Evolutionary conservation across 2,113 vertebrate genomes (phyloP).

Genomic region (Myrmophylax atrothorax): DNA sequence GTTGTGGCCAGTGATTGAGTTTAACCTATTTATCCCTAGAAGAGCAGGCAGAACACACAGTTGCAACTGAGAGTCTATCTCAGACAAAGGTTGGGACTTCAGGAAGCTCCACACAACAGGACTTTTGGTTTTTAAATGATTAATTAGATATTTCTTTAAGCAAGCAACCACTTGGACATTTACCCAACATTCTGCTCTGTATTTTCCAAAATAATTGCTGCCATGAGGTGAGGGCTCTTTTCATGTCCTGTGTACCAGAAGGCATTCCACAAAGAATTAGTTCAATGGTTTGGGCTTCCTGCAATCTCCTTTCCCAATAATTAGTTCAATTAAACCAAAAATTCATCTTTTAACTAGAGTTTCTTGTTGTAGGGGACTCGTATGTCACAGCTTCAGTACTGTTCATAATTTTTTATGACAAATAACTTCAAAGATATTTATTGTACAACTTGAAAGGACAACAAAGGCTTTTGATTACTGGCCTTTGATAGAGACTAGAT

Average conservation of each 20-base stretch:
- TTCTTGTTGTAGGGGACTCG: neutral
- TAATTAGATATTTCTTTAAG: neutral
- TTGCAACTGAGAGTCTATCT: neutral
- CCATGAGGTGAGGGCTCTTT: neutral
- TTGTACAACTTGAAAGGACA: neutral
- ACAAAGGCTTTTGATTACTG: neutral
- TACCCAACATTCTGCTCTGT: neutral
- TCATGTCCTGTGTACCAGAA: neutral
- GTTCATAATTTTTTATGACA: neutral
- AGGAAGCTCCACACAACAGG: neutral
- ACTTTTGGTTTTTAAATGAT: neutral
- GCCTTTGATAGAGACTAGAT: neutral
- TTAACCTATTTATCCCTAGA: neutral
- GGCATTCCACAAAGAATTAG: neutral
- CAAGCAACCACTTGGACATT: neutral
- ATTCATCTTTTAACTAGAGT: neutral
- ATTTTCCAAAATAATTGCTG: neutral
- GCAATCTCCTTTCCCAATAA: neutral
- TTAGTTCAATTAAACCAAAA: neutral
- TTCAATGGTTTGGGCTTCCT: neutral
- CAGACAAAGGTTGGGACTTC: neutral
- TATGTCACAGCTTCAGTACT: neutral
- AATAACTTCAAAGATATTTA: neutral
- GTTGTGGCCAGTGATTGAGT: neutral
- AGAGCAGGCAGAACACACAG: neutral